Conservation (phyloP, 1,140 invertebrate species). For the Laupala kohalensis region DNA sequence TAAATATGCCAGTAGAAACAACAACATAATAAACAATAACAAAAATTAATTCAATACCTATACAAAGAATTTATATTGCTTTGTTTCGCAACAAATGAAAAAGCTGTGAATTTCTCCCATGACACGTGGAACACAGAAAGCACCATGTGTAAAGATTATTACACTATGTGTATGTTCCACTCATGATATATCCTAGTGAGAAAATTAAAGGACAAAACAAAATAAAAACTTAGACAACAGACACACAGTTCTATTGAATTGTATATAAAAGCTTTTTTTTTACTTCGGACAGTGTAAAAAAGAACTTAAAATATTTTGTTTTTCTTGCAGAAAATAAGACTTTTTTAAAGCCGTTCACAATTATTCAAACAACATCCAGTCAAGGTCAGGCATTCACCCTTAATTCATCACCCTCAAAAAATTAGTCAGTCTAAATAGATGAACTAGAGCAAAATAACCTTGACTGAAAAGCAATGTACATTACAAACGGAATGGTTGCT, state of each 20-base stretch:
- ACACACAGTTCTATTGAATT: too few relatives aligned
- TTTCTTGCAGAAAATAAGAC: background rate
- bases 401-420: background rate
- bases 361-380: background rate
- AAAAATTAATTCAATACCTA: too few relatives aligned
- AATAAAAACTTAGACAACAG: background rate
- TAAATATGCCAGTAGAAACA: background rate
- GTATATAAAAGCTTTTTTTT: background rate
- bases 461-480: background rate
- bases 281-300: background rate
- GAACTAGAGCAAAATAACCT: background rate
- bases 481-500: constrained; percentile 52
- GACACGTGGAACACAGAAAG: too few relatives aligned
- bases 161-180: too few relatives aligned
- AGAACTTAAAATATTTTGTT: background rate
- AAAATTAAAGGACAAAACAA: background rate
- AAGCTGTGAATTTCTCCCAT: background rate
- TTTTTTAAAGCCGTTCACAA: background rate
- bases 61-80: too few relatives aligned
- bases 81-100: background rate
- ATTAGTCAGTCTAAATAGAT: background rate
- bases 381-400: background rate
- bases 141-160: background rate
- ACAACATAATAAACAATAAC: background rate
- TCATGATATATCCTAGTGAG: too few relatives aligned